Percentiles rank a stretch among this genome's conserved stretches.
Evolutionary conservation across 2,797 vertebrate genomes (phyloP).

Genomic region (Phrynocephalus guinanensis): DNA sequence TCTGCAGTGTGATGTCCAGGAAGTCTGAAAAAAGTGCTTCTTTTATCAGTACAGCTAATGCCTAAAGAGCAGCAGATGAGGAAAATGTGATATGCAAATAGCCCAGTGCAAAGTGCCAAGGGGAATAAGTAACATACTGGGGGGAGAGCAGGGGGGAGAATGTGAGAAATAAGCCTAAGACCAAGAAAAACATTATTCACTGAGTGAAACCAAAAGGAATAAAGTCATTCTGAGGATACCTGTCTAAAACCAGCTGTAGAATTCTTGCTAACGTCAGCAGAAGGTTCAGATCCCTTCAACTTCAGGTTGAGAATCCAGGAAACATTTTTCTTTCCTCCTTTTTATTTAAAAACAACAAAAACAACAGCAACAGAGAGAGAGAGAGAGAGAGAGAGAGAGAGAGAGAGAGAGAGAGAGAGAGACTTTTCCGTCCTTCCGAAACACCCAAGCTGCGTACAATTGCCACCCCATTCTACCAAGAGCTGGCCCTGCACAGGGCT

Average conservation of each 20-base stretch:
- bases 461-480: not conserved
- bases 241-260: not conserved
- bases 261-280: too few species aligned
- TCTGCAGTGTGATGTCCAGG: not conserved
- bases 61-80: fast-evolving
- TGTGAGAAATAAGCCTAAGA: fast-evolving
- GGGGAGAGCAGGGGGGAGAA: not conserved
- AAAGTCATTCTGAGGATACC: not conserved
- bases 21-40: fast-evolving
- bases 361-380: too few species aligned
- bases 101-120: not conserved
- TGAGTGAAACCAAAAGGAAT: not conserved
- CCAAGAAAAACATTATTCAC: fast-evolving
- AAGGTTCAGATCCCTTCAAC: not conserved
- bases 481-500: not conserved
- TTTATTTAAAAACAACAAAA: too few species aligned
- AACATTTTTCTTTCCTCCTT: not conserved
- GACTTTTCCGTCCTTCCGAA: not conserved
- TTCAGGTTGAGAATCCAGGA: not conserved
- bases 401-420: not conserved
- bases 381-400: not conserved
- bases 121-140: not conserved
- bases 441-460: too few species aligned
- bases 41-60: not conserved
- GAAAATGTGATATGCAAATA: fast-evolving